These are phyloP conservation scores for Sinonovacula constricta DNA, from an alignment of 1,140 invertebrate species.

Conservation along the genomic window DNA sequence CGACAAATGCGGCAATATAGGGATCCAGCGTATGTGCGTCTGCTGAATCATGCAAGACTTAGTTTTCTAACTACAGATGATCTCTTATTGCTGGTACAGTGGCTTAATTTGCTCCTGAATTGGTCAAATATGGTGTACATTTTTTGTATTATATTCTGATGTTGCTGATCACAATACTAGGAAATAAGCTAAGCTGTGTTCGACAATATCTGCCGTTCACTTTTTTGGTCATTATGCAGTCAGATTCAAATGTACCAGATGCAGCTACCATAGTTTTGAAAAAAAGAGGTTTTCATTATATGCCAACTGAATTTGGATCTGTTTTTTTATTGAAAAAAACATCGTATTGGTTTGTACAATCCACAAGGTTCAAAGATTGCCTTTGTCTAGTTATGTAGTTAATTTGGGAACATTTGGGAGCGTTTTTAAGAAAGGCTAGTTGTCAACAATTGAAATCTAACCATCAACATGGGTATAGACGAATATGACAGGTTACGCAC, in stretches of 20 bases:
- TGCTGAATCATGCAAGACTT: conserved; percentile 41
- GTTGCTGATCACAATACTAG: conserved; percentile 2
- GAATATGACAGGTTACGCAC: conserved; percentile 16
- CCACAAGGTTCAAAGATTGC: conserved; percentile 58
- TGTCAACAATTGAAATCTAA: conserved; percentile 14
- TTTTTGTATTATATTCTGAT: conserved; percentile 15
- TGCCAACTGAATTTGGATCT: conserved; percentile 34
- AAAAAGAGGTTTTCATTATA: neutral
- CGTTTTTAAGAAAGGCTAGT: conserved; percentile 52
- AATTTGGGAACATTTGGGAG: conserved; percentile 38
- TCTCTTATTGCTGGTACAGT: neutral
- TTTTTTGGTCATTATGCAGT: conserved; percentile 27
- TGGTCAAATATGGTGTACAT: conserved; percentile 21
- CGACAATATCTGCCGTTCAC: neutral
- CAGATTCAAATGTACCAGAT: conserved; percentile 20
- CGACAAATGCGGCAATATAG: conserved; percentile 47
- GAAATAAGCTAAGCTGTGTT: neutral
- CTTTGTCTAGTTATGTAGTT: conserved; percentile 30
- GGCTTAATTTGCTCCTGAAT: neutral
- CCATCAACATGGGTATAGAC: neutral
- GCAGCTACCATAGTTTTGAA: conserved; percentile 8
- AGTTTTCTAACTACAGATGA: conserved; percentile 8
- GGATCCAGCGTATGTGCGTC: neutral
- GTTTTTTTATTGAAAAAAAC: conserved; percentile 21
- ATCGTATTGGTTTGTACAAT: conserved; percentile 52